A percentile compares a stretch with the other conserved stretches of the same genome.
Conservation (phyloP, 1,140 invertebrate species). For the Hylaeus volcanicus region DNA sequence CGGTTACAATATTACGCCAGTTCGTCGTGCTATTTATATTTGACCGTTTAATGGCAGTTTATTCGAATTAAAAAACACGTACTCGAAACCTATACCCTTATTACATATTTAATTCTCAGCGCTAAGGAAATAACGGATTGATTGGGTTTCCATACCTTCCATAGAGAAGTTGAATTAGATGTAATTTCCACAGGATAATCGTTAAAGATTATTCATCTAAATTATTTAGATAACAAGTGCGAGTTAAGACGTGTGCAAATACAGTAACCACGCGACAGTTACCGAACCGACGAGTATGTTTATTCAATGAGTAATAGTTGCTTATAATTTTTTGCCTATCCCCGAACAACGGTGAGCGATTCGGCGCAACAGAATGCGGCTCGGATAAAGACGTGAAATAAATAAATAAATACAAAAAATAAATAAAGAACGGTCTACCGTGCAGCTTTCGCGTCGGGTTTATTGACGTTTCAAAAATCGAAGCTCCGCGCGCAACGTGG, state of each 20-base stretch:
- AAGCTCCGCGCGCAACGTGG: background rate
- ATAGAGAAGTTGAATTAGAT: background rate
- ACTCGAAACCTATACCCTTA: background rate
- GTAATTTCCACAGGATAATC: too few species aligned
- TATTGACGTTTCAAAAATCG: constrained; percentile 25
- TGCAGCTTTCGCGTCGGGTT: background rate
- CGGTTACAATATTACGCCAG: background rate
- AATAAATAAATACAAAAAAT: background rate
- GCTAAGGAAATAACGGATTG: background rate
- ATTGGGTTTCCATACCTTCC: background rate
- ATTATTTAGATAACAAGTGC: too few species aligned
- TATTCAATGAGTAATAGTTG: too few species aligned
- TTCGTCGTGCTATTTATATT: background rate
- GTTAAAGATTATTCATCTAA: too few species aligned
- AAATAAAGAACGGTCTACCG: too few species aligned
- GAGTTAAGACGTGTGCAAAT: too few species aligned
- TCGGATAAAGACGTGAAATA: too few species aligned
- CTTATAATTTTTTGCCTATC: too few species aligned
- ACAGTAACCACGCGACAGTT: too few species aligned
- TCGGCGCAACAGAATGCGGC: too few species aligned
- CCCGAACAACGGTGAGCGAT: too few species aligned
- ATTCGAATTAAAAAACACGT: background rate
- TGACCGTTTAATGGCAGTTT: background rate
- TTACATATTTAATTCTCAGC: background rate
- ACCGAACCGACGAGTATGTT: too few species aligned